phyloP scores from a whole-genome alignment of 2,113 vertebrate genomes.

The Clarias macrocephalus region DNA sequence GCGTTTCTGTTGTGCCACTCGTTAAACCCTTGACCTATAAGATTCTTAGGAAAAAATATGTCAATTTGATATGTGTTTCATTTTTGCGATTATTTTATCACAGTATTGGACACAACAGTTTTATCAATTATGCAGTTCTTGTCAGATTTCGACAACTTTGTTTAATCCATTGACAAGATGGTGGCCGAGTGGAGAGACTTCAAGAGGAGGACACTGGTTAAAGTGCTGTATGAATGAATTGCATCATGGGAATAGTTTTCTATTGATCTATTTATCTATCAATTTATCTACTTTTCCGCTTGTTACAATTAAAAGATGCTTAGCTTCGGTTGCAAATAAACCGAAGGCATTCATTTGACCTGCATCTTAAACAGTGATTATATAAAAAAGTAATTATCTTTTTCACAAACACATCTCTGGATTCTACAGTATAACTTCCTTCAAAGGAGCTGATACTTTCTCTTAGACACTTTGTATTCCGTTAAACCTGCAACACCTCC shows the following conservation, averaged over 20 bases:
- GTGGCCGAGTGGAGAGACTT: neutral
- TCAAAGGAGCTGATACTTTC: neutral
- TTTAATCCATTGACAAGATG: neutral
- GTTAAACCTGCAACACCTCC: constrained; percentile 5
- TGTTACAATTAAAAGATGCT: neutral
- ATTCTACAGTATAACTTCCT: neutral
- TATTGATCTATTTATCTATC: neutral
- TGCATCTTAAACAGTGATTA: neutral
- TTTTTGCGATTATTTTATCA: neutral
- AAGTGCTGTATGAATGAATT: neutral
- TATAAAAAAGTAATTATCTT: neutral
- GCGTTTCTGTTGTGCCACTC: too few relatives aligned
- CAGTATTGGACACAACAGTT: neutral
- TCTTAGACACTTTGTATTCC: constrained; percentile 2
- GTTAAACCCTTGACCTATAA: neutral
- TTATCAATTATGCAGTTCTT: neutral
- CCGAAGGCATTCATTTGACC: neutral
- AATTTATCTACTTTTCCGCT: neutral
- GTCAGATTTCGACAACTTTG: neutral
- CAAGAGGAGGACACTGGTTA: neutral
- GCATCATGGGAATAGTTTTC: neutral
- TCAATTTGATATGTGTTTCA: neutral
- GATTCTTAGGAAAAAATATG: neutral
- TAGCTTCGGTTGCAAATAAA: neutral
- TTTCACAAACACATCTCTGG: neutral